Evolutionary conservation across 1,140 invertebrate species (phyloP).

Genomic region (Polyergus mexicanus): DNA sequence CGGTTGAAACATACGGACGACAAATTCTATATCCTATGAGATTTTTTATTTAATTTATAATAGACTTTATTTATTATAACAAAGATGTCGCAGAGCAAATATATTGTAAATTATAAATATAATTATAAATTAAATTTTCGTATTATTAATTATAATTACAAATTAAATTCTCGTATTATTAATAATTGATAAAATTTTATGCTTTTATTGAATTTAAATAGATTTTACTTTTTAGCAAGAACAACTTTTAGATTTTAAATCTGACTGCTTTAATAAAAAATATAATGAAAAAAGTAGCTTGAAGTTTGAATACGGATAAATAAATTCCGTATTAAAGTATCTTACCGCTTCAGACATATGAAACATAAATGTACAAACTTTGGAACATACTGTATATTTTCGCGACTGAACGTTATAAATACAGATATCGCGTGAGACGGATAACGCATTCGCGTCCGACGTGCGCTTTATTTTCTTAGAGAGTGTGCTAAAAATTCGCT

Average conservation of each 20-base stretch:
- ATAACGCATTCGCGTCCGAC: slow-evolving; percentile 40
- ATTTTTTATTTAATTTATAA: slow-evolving; percentile 1
- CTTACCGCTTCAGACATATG: background rate
- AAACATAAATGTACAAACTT: background rate
- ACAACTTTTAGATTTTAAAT: too few species aligned
- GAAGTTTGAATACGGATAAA: background rate
- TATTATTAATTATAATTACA: background rate
- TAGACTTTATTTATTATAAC: background rate
- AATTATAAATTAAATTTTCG: background rate
- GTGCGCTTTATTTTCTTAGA: slow-evolving; percentile 62
- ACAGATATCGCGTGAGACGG: slow-evolving; percentile 57
- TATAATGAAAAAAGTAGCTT: background rate
- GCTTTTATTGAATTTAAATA: background rate
- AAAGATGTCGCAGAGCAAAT: background rate
- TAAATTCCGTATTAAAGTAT: background rate
- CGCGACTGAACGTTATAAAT: slow-evolving; percentile 34
- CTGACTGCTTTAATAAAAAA: background rate
- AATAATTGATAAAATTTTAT: slow-evolving; percentile 5
- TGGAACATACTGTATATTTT: background rate
- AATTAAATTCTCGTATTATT: slow-evolving; percentile 13
- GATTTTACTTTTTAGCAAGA: background rate
- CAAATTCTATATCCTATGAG: background rate
- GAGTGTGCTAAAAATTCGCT: slow-evolving; percentile 62
- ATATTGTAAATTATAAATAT: background rate
- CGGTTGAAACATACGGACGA: background rate